phyloP scores from a whole-genome alignment of 2,888 invertebrate genomes.

The Limnephilus rhombicus region DNA sequence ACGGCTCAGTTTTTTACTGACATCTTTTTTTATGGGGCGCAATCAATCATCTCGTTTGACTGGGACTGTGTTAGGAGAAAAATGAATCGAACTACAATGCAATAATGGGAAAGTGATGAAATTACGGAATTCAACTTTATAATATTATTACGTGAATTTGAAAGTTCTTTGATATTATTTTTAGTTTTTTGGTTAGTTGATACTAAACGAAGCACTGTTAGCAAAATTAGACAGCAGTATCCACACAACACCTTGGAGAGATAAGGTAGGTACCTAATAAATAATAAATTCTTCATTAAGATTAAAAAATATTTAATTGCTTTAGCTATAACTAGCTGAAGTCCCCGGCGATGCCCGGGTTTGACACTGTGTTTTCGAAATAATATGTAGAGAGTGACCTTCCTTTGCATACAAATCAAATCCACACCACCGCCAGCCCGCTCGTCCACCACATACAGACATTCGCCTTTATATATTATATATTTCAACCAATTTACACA shows the following conservation, averaged over 20 bases:
- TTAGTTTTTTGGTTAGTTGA: neutral
- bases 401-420: too few relatives aligned
- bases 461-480: too few relatives aligned
- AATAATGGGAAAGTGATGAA: neutral
- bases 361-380: too few relatives aligned
- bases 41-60: constrained; percentile 38
- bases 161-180: neutral
- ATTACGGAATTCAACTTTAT: neutral
- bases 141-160: neutral
- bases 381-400: too few relatives aligned
- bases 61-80: neutral
- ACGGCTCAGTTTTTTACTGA: constrained; percentile 31
- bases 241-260: neutral
- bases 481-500: too few relatives aligned
- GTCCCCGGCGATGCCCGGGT: too few relatives aligned
- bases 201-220: neutral
- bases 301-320: neutral
- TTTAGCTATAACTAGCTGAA: neutral
- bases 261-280: neutral
- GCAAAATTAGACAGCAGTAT: neutral
- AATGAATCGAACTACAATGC: constrained; percentile 12
- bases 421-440: too few relatives aligned
- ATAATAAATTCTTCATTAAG: neutral
- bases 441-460: too few relatives aligned
- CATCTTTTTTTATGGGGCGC: neutral